These are phyloP conservation scores for Melanotaenia trifasciata DNA, from an alignment of 2,797 vertebrate genomes.

Conservation along the genomic window DNA sequence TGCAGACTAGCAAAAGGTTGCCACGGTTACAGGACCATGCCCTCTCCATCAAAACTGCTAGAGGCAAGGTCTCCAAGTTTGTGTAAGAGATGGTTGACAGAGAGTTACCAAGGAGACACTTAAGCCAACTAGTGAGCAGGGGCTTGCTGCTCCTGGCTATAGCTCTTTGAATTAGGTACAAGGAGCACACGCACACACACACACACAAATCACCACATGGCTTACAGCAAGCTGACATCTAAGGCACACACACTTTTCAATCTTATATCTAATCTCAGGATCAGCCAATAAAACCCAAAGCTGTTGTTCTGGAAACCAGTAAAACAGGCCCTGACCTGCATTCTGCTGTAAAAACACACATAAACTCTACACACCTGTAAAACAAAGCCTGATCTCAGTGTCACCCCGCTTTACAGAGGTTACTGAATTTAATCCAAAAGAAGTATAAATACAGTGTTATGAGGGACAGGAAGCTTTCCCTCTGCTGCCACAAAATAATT, in stretches of 20 bases:
- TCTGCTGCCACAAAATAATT: neutral
- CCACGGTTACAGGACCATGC: constrained; percentile 64
- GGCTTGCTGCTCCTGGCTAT: constrained; percentile 27
- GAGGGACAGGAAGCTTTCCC: neutral
- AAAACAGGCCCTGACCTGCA: constrained; percentile 52
- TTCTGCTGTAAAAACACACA: constrained; percentile 36
- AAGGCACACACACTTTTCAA: constrained; percentile 23
- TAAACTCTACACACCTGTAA: constrained; percentile 41
- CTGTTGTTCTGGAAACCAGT: constrained; percentile 39
- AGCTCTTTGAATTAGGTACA: constrained; percentile 27
- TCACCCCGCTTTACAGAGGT: constrained; percentile 32
- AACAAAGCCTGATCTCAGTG: constrained; percentile 19
- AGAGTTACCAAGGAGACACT: constrained; percentile 66
- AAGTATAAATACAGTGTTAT: constrained; percentile 8
- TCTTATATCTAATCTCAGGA: constrained; percentile 61
- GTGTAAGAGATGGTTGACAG: constrained; percentile 22
- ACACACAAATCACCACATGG: neutral
- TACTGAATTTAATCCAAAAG: constrained; percentile 39
- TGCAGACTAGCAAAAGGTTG: constrained; percentile 55
- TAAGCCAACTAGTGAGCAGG: constrained; percentile 28
- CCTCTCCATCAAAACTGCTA: constrained; percentile 54
- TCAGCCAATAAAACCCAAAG: constrained; percentile 54
- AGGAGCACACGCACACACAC: neutral
- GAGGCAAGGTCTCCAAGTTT: constrained; percentile 23
- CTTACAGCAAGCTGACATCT: constrained; percentile 14